Base-by-base conservation (phyloP, 2,113 vertebrate species). In the Ascaphus truei region DNA sequence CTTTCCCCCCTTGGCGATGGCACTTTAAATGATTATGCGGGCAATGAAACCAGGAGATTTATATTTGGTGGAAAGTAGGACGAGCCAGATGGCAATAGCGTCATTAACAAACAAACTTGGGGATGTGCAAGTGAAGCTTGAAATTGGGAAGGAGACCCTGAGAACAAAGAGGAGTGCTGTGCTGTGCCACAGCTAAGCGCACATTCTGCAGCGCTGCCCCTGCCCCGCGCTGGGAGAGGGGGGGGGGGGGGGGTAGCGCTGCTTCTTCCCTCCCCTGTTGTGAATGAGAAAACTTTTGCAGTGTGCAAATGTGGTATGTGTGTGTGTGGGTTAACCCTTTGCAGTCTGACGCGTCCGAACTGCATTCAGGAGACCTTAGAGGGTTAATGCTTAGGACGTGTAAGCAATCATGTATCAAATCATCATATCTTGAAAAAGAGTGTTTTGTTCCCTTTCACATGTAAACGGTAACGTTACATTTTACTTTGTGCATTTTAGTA, bases 81-180 rank as follows among this genome's bases (percentile, higher is more conserved):
- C 92, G 78, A 88, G 86, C 86, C 91, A 93, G 90, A 91, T 92
- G 90, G 89, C 87, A 89, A 91, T 86, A 90, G 86, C 86, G 88
- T 88, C 92, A 90, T 90, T 89, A 91, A 92, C 90, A 91, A 90
- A 91, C 86, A 91, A 89, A 91, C 85, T 88, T 88, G 79, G 88
- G 67, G 88, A 82, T 82, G 81, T 79, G 82, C 83, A 83, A 89
- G 89, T 87, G 87, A 90, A 89, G 89, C 87, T 88, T 91, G 89
- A 90, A 92, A 91, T 85, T 85, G 86, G 88, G 84, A 89, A 83
- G 85, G 90, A 87, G 84, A 85, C 82, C 80, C 51, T 73, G 85
- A 82, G 92, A 94, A 96, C 95, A 98, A 97, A 93, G 91, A 80
- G 75, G 81, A 77, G 84, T 90, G 92, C 93, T 96, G 93, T 94